Conservation (phyloP, 2,113 vertebrate genomes). For the Isichthys henryi region DNA sequence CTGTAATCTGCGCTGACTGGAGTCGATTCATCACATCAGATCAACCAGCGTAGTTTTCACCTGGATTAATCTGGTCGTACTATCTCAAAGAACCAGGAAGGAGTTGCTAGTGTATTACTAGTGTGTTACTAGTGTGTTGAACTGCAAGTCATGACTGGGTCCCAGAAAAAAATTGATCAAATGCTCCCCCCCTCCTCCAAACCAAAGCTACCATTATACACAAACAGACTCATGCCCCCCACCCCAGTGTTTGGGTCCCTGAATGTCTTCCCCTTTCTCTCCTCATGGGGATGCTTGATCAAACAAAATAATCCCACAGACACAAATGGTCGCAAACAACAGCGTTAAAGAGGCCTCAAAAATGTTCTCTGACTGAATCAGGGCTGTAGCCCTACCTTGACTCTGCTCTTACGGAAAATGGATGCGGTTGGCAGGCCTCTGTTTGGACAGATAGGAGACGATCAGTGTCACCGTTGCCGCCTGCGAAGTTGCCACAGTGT, state of each 20-base stretch:
- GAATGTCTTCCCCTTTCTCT: neutral
- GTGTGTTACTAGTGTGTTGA: neutral
- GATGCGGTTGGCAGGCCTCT: conserved; percentile 36
- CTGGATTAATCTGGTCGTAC: neutral
- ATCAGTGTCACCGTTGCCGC: conserved; percentile 79
- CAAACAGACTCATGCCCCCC: too few species aligned
- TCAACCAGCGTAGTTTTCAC: neutral
- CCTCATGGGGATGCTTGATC: neutral
- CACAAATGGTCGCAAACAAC: neutral
- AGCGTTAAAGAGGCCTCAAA: neutral
- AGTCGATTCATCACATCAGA: neutral
- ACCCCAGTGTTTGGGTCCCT: neutral
- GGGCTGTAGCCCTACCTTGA: neutral
- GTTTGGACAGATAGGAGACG: conserved; percentile 60
- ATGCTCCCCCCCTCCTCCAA: neutral
- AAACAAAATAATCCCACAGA: neutral
- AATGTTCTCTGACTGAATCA: neutral
- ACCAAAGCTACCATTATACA: neutral
- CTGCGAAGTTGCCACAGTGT: conserved; percentile 68
- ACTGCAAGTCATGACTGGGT: neutral
- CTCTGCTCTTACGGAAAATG: conserved; percentile 26
- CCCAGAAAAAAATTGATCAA: neutral
- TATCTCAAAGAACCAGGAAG: neutral
- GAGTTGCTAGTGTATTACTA: neutral
- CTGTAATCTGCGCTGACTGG: neutral